Evolutionary conservation across 2,888 invertebrate genomes (phyloP).

Genomic region (Leuctra nigra): DNA sequence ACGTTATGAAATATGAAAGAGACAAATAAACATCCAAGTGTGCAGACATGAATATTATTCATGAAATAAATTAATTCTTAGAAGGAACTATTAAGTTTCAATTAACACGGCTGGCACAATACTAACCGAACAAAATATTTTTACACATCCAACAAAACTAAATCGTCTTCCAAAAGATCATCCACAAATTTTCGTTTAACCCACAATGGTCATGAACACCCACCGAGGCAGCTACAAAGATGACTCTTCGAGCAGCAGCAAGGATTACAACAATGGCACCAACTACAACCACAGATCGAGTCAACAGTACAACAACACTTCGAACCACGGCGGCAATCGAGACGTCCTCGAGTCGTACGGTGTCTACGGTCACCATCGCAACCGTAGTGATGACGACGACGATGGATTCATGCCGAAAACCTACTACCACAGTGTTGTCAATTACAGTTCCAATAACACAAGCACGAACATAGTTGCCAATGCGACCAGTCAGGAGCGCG

Average conservation of each 20-base stretch:
- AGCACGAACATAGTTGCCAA: neutral
- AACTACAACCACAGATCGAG: neutral
- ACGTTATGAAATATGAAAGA: too few species aligned
- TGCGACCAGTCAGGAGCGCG: neutral
- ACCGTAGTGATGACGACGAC: neutral
- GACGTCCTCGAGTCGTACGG: slow-evolving; percentile 17
- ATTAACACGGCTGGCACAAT: too few species aligned
- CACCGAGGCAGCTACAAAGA: neutral
- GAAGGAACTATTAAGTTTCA: too few species aligned
- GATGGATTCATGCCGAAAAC: slow-evolving; percentile 13
- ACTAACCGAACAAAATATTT: too few species aligned
- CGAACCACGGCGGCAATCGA: neutral
- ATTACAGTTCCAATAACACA: slow-evolving; percentile 5
- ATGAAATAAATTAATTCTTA: too few species aligned
- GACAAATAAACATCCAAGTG: too few species aligned
- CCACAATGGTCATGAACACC: slow-evolving; percentile 2
- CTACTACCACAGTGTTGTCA: slow-evolving; percentile 11
- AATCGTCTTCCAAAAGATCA: neutral
- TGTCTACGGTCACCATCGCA: slow-evolving; percentile 4
- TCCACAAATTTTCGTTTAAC: neutral
- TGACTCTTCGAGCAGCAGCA: neutral
- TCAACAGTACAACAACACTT: neutral
- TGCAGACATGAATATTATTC: too few species aligned
- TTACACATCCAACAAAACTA: slow-evolving; percentile 1
- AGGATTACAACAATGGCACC: neutral